Conservation (phyloP, 2,888 invertebrate genomes). For the Eilema griseolum region DNA sequence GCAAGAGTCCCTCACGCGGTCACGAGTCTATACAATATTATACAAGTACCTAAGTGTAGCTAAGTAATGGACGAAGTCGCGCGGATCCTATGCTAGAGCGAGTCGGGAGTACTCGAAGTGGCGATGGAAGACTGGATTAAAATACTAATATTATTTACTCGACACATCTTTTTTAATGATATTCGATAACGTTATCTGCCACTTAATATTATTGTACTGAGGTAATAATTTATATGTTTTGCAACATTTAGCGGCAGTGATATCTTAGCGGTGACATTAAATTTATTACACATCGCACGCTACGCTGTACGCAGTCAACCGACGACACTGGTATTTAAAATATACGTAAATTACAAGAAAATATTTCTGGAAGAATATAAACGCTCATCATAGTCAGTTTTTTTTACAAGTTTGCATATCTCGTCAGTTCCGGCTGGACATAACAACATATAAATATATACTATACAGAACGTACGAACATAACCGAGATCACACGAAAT, state of each 20-base stretch:
- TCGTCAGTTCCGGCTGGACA: slow-evolving; percentile 16
- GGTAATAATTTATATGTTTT: slow-evolving; percentile 51
- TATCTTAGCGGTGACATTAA: slow-evolving; percentile 23
- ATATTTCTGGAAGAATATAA: slow-evolving; percentile 48
- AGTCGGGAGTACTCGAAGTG: slow-evolving; percentile 40
- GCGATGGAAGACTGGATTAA: slow-evolving; percentile 77
- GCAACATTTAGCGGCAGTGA: slow-evolving; percentile 63
- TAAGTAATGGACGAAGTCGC: slow-evolving; percentile 76
- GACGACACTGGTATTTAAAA: slow-evolving; percentile 12
- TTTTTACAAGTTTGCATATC: slow-evolving; percentile 7
- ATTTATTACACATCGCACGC: slow-evolving; percentile 23
- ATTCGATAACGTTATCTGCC: slow-evolving; percentile 53
- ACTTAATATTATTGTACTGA: slow-evolving; percentile 60
- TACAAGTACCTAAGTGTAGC: slow-evolving; percentile 72
- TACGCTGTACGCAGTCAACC: slow-evolving; percentile 8
- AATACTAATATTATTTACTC: slow-evolving; percentile 50
- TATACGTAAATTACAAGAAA: slow-evolving; percentile 30
- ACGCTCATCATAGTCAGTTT: neutral
- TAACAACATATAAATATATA: slow-evolving; percentile 18
- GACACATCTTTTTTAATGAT: slow-evolving; percentile 43
- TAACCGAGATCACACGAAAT: slow-evolving; percentile 53
- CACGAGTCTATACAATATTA: slow-evolving; percentile 62
- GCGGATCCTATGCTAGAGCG: slow-evolving; percentile 59
- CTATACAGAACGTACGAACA: slow-evolving; percentile 28
- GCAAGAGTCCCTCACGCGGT: slow-evolving; percentile 43